These are phyloP conservation scores for Benthosema pterotum DNA, from an alignment of 2,797 vertebrate species.

Conservation along the genomic window DNA sequence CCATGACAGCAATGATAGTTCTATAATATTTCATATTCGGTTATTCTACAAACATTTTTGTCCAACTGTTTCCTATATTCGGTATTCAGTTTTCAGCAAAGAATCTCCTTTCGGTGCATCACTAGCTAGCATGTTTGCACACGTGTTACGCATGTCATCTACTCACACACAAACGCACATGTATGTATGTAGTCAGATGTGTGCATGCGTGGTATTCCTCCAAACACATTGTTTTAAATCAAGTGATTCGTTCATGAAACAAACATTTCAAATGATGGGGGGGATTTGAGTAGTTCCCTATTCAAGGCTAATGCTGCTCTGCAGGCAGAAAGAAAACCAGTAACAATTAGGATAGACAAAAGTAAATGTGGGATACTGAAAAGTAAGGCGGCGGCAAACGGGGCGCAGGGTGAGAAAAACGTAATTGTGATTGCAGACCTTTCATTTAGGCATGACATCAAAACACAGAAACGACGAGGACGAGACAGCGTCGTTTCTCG, in stretches of 20 bases:
- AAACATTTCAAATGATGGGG: constrained; percentile 10
- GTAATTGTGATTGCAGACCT: constrained; percentile 38
- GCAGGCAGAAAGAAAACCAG: constrained; percentile 8
- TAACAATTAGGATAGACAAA: constrained; percentile 41
- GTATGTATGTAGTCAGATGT: not conserved
- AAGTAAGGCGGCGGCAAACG: constrained; percentile 40
- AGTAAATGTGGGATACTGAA: constrained; percentile 42
- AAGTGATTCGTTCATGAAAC: constrained; percentile 47
- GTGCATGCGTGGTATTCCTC: constrained; percentile 19
- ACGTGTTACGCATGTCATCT: too few species aligned
- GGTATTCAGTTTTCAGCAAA: too few species aligned
- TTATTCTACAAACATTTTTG: too few species aligned
- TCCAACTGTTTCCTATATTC: too few species aligned
- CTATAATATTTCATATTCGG: too few species aligned
- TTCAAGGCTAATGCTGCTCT: constrained; percentile 21
- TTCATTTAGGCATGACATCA: constrained; percentile 54
- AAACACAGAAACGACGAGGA: constrained; percentile 52
- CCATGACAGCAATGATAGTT: too few species aligned
- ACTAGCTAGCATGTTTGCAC: too few species aligned
- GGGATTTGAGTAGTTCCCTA: constrained; percentile 31
- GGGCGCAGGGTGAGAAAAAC: constrained; percentile 48
- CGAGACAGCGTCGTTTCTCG: constrained; percentile 19
- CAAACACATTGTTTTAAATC: constrained; percentile 16
- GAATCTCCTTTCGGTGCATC: too few species aligned
- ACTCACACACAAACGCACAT: not conserved